These are phyloP conservation scores for Pterocles gutturalis DNA, from an alignment of 2,113 vertebrate species.

Conservation along the genomic window DNA sequence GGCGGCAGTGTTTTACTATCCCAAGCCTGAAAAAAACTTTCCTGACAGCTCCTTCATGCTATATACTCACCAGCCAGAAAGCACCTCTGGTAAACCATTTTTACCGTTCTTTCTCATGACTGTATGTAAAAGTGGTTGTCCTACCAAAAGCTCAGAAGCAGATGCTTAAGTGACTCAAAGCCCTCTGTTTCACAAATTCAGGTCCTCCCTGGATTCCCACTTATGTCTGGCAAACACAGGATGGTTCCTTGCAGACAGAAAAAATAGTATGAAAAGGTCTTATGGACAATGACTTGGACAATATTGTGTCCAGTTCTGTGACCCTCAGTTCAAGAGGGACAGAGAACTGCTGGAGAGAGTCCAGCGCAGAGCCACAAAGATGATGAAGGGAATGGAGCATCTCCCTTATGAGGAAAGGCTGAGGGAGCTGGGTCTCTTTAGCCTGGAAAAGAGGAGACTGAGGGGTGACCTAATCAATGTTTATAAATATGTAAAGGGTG, in stretches of 20 bases:
- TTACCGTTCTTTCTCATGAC: background rate
- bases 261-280: background rate
- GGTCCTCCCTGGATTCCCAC: background rate
- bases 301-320: too few relatives aligned
- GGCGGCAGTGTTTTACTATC: background rate
- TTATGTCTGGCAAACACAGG: background rate
- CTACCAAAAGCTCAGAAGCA: background rate
- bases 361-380: too few relatives aligned
- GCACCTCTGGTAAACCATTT: background rate
- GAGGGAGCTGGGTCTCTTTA: too few relatives aligned
- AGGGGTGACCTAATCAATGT: too few relatives aligned
- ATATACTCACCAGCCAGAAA: background rate
- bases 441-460: too few relatives aligned
- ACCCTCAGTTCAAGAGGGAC: too few relatives aligned
- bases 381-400: too few relatives aligned
- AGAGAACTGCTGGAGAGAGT: too few relatives aligned
- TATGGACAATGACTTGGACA: background rate
- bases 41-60: background rate
- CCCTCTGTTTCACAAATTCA: background rate
- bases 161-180: background rate
- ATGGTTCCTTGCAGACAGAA: background rate
- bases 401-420: too few relatives aligned
- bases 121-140: background rate
- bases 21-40: background rate
- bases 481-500: too few relatives aligned